Conservation (phyloP, 2,888 invertebrate species). For the Protophormia terraenovae region DNA sequence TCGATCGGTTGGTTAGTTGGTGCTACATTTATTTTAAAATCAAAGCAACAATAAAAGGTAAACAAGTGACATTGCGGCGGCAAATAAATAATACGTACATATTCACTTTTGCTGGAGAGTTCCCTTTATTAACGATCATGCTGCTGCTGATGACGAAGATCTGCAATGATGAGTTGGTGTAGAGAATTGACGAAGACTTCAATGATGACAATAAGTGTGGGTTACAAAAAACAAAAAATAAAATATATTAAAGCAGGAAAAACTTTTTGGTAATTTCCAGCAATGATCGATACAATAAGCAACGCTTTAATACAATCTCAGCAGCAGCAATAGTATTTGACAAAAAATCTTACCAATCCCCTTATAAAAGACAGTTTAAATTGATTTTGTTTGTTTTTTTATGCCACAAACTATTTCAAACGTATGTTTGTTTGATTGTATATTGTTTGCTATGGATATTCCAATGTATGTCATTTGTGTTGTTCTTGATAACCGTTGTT, state of each 20-base stretch:
- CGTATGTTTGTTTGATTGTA: background rate
- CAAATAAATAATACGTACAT: constrained; percentile 53
- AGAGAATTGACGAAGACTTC: constrained; percentile 39
- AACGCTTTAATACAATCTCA: constrained; percentile 56
- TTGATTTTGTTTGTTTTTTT: constrained; percentile 61
- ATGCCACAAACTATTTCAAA: constrained; percentile 18
- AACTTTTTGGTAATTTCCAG: constrained; percentile 66
- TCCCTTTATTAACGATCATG: constrained; percentile 3
- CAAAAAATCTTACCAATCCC: constrained; percentile 17
- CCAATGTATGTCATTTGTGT: constrained; percentile 49
- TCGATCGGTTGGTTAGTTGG: background rate
- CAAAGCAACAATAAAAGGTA: constrained; percentile 8
- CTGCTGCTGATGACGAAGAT: constrained; percentile 4
- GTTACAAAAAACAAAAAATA: constrained; percentile 46
- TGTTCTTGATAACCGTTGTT: constrained; percentile 19
- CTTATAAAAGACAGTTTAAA: constrained; percentile 62
- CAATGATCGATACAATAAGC: constrained; percentile 65
- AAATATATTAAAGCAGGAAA: constrained; percentile 52
- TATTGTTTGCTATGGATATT: constrained; percentile 2
- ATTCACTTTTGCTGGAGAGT: background rate
- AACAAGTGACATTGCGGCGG: constrained; percentile 49
- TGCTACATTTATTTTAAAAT: constrained; percentile 40
- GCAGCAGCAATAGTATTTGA: constrained; percentile 11
- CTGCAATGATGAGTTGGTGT: constrained; percentile 1
- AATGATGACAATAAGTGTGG: constrained; percentile 65